phyloP scores from a whole-genome alignment of 2,797 vertebrate genomes.

The Pseudocheirus occidentalis region DNA sequence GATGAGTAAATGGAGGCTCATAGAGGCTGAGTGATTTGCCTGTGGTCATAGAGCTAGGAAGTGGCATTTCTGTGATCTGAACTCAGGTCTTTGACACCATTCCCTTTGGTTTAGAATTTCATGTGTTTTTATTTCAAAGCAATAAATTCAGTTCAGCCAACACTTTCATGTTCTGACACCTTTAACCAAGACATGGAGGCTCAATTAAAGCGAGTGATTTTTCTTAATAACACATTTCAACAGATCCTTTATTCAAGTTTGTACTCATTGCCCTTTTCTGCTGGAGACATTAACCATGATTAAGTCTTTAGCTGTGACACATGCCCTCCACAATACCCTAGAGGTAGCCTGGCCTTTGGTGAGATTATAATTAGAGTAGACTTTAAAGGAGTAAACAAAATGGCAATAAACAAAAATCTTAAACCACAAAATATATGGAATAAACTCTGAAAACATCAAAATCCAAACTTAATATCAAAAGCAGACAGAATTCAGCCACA shows the following conservation, averaged over 20 bases:
- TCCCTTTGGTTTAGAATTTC: neutral
- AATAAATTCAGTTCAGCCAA: neutral
- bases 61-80: neutral
- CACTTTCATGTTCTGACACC: neutral
- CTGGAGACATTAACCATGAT: neutral
- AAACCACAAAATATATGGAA: neutral
- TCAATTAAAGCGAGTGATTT: neutral
- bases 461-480: neutral
- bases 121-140: neutral
- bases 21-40: neutral
- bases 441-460: neutral
- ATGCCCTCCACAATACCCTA: neutral
- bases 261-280: neutral
- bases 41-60: neutral
- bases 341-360: neutral
- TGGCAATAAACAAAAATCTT: neutral
- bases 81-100: neutral
- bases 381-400: neutral
- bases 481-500: neutral
- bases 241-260: neutral
- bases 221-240: neutral
- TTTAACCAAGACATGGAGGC: neutral
- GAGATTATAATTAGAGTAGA: neutral
- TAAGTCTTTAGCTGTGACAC: neutral
- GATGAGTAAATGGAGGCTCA: neutral